Evolutionary conservation across 2,888 invertebrate species (phyloP).

Genomic region (Cosmopolites sordidus): DNA sequence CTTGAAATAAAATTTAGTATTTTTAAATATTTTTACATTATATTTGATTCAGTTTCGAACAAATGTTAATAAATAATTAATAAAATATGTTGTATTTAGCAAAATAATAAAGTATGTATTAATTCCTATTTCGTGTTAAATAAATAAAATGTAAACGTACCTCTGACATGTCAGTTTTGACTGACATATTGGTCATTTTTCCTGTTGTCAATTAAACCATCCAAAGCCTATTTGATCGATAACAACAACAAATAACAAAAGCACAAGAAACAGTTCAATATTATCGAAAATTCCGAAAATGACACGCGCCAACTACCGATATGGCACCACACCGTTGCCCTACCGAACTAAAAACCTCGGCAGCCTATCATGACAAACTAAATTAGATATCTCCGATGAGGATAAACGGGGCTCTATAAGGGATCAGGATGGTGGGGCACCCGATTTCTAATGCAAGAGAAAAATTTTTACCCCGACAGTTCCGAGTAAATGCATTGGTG

Average conservation of each 20-base stretch:
- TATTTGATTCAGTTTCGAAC: no score
- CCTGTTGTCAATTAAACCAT: no score
- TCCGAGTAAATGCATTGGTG: slow-evolving; percentile 30
- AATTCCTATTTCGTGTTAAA: no score
- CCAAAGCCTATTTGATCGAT: no score
- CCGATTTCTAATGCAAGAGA: slow-evolving; percentile 27
- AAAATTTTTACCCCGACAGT: slow-evolving; percentile 31
- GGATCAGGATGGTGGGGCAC: slow-evolving; percentile 29
- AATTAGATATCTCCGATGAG: slow-evolving; percentile 20
- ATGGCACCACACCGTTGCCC: slow-evolving; percentile 9
- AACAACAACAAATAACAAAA: neutral
- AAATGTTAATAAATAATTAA: no score
- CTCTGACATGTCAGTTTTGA: slow-evolving; percentile 35
- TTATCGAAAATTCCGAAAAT: neutral
- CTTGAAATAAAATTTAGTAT: no score
- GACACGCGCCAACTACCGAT: slow-evolving; percentile 5
- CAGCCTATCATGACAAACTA: slow-evolving; percentile 30
- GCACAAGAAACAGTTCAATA: neutral
- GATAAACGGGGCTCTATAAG: slow-evolving; percentile 10
- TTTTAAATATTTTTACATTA: no score
- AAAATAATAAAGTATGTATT: no score
- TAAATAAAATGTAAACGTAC: no score
- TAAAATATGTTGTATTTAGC: no score
- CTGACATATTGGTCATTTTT: slow-evolving; percentile 16
- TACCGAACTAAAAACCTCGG: slow-evolving; percentile 18